These are phyloP conservation scores for Chironomus striatipennis DNA, from an alignment of 1,140 invertebrate genomes.

Conservation along the genomic window DNA sequence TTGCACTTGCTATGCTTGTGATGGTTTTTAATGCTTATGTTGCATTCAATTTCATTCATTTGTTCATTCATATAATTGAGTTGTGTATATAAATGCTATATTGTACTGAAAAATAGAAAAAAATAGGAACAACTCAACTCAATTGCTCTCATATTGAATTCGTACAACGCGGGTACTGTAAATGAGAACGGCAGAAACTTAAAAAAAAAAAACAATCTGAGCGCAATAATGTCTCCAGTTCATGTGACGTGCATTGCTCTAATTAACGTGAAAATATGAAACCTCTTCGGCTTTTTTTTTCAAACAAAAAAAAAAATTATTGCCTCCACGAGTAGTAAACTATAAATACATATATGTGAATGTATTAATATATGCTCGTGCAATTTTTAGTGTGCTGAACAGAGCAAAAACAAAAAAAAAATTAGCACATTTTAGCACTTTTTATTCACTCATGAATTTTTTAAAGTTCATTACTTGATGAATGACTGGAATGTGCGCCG, in stretches of 20 bases:
- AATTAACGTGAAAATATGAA: constrained; percentile 23
- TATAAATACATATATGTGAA: no score
- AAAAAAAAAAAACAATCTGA: neutral
- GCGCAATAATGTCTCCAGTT: constrained; percentile 14
- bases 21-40: neutral
- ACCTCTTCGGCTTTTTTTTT: neutral
- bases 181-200: neutral
- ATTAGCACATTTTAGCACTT: neutral
- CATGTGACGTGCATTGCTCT: constrained; percentile 15
- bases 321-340: no score
- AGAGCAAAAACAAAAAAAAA: neutral
- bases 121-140: neutral
- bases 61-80: neutral
- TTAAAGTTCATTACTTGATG: neutral
- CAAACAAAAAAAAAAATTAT: no score
- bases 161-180: neutral
- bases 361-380: neutral
- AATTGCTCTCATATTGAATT: no score
- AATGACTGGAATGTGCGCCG: constrained; percentile 1
- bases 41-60: neutral
- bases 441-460: no score
- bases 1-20: neutral
- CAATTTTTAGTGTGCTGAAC: neutral
- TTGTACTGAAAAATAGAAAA: no score
- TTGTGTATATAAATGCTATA: neutral